A percentile compares a stretch with the other conserved stretches of the same genome.
Evolutionary conservation across 2,113 vertebrate species (phyloP).

Genomic region (Ibidorhyncha struthersii): DNA sequence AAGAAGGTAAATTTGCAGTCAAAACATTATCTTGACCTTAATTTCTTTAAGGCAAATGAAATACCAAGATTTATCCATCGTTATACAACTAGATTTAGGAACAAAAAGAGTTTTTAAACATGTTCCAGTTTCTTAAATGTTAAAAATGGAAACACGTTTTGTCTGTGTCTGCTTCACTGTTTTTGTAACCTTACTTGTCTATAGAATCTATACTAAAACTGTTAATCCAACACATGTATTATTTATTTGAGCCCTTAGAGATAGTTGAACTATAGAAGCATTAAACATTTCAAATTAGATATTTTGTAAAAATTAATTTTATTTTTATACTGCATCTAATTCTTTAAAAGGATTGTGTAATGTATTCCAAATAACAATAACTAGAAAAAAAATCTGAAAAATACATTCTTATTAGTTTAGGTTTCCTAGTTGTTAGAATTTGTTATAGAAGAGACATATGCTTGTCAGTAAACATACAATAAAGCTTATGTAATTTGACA

Average conservation of each 20-base stretch:
- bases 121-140: neutral
- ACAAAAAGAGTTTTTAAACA: neutral
- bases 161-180: neutral
- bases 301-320: neutral
- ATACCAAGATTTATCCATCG: neutral
- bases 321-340: neutral
- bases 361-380: neutral
- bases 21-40: neutral
- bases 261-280: neutral
- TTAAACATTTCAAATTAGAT: neutral
- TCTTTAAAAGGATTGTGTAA: neutral
- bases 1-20: neutral
- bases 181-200: neutral
- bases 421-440: neutral
- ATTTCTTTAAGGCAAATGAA: neutral
- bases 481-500: neutral
- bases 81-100: neutral
- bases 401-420: neutral
- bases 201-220: neutral
- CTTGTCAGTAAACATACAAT: neutral
- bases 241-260: neutral
- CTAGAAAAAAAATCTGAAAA: neutral
- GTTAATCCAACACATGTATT: neutral
- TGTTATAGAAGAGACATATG: neutral
- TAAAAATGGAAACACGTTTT: neutral